A percentile compares a stretch with the other conserved stretches of the same genome.
These are phyloP conservation scores for Pharmacophagus antenor DNA, from an alignment of 2,888 invertebrate genomes.

Conservation along the genomic window DNA sequence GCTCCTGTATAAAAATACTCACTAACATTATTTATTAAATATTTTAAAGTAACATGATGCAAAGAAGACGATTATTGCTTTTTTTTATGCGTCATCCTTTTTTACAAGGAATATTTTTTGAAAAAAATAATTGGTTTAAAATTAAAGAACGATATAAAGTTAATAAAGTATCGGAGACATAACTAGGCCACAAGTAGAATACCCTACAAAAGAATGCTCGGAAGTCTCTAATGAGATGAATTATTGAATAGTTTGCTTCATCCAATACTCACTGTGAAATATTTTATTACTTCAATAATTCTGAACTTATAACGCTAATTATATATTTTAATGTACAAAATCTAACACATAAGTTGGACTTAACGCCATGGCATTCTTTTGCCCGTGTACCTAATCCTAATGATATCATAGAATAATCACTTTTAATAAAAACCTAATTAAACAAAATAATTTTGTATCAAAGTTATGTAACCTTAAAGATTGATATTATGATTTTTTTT, in stretches of 20 bases:
- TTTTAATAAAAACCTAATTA: too few species aligned
- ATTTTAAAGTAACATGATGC: too few species aligned
- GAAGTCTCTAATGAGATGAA: constrained; percentile 76
- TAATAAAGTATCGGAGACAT: constrained; percentile 50
- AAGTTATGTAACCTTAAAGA: too few species aligned
- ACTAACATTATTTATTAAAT: neutral
- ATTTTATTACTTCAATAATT: neutral
- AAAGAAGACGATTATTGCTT: neutral
- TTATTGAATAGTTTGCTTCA: constrained; percentile 62
- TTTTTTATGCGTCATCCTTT: neutral
- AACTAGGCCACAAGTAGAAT: constrained; percentile 50
- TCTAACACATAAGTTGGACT: too few species aligned
- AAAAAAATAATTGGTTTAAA: constrained; percentile 29
- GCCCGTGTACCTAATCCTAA: too few species aligned
- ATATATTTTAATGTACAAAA: too few species aligned
- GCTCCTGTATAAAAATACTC: neutral
- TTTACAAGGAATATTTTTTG: neutral
- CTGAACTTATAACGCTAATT: too few species aligned
- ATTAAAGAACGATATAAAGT: constrained; percentile 55
- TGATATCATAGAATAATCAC: too few species aligned
- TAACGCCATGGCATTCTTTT: too few species aligned
- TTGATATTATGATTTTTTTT: too few species aligned
- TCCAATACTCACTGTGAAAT: constrained; percentile 18
- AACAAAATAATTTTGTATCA: too few species aligned
- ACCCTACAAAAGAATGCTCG: constrained; percentile 61